Evolutionary conservation across 2,888 invertebrate genomes (phyloP), one percentile per base, ranked within the genome.

Genomic region (Plutella xylostella): DNA sequence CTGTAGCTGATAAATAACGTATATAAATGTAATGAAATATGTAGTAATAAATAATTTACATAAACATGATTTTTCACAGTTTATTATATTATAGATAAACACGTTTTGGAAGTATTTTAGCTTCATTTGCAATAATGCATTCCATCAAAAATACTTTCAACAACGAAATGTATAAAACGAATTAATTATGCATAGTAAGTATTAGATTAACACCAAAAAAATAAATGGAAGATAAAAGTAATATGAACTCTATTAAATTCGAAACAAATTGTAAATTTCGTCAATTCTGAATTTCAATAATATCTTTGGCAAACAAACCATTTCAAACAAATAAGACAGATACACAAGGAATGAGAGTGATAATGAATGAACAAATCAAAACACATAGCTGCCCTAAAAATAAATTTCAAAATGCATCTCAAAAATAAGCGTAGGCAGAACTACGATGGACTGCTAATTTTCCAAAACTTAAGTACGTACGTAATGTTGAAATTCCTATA

Each of bases 21-120:
- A 57, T 72, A 55, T 61, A 65, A 56, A 64, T 68, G 66, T 68
- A 68, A 69, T 72, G 70, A 57, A 63, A 52, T n/a, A 28, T 34
- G 15, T 51, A 52, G 69, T 68, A 79, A 79, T 78, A 79, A 80
- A 79, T 78, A 79, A 75, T 77, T 74, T 74, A 75, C 75, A 79
- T 68, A 68, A 68, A 41, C 51, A 60, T 63, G 68, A 68, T 69
- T 71, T 66, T 61, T 72, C 71, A 75, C 67, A 62, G 67, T 65
- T 63, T 60, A 64, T 62, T 66, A 33, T 52, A 51, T 58, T 61
- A 53, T 55, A 52, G 51, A 49, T 51, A 58, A 66, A 74, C 72
- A 65, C 15, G 17, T 65, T 67, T 65, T 63, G 72, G 72, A 68
- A 79, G 77, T 78, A 76, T 77, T 75, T 73, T 34, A 15, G 17